Base-by-base conservation (phyloP, 2,888 invertebrate species). In the Lycocerus yunnanus region DNA sequence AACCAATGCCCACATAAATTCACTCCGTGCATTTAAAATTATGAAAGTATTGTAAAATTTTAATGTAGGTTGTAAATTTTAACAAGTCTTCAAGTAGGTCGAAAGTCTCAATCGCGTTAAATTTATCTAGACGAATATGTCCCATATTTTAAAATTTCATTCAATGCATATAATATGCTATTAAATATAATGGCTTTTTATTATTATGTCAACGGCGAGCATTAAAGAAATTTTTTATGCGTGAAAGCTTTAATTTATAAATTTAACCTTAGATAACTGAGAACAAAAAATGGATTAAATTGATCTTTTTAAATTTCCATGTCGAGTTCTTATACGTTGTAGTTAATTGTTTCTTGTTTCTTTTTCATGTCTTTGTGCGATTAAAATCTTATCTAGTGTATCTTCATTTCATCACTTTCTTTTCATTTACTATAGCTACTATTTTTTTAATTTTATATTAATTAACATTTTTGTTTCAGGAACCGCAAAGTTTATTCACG, bases 401-500 rank as follows among this genome's bases (percentile, higher is more conserved):
- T 13, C 43, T 8, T n/a, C 8, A n/a, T 43, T 43, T 43, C 43
- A 43, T 43, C 43, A 43, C 43, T 43, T 43, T 43, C 43, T 43
- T 43, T 43, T n/a, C n/a, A 43, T 43, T 43, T 43, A 9, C 1
- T 6, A 8, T 59, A 15, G 5, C 2, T 13, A n/a, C 61, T n/a
- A 15, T 18, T 13, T 18, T 4, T 8, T n/a, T 11, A 10, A 16
- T 13, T 16, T 59, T 18, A 5, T 18, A 18, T 60, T 18, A 63
- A 18, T 63, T 10, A 13, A 15, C 3, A 4, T 63, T 86, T 85
- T 85, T 87, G 83, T 91, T 91, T 78, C 92, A 93, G 93, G 90
- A 89, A 83, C 90, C 90, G 77, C 86, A 85, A 78, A 89, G 87
- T 83, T 85, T 93, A 87, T 93, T 93, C 88, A 90, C 90, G 83